Evolutionary conservation across 2,888 invertebrate genomes (phyloP).

Genomic region (Scaptomyza caliginosa): DNA sequence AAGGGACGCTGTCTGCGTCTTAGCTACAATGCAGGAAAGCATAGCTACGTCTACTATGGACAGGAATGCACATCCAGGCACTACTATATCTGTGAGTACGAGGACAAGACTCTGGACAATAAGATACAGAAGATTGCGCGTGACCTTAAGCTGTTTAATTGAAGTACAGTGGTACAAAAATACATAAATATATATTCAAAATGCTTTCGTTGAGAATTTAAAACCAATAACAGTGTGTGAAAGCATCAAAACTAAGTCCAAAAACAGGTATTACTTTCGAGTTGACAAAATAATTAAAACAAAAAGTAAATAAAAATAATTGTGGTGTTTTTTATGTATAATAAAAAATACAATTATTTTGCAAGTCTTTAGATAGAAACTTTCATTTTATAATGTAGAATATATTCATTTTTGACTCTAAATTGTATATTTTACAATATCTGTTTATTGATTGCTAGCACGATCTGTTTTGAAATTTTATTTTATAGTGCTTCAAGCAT

Average conservation of each 20-base stretch:
- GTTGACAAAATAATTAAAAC: too few relatives aligned
- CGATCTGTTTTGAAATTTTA: background rate
- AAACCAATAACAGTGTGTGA: background rate
- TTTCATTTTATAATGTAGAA: background rate
- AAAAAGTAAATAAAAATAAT: too few relatives aligned
- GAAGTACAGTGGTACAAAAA: background rate
- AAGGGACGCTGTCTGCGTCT: constrained; percentile 90
- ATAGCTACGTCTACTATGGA: constrained; percentile 88
- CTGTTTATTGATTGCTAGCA: background rate
- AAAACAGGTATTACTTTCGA: background rate
- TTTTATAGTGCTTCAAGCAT: background rate
- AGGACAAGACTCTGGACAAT: constrained; percentile 87
- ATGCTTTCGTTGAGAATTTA: background rate
- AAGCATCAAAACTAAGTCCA: background rate
- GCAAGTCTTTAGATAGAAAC: background rate
- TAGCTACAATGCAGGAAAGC: constrained; percentile 86
- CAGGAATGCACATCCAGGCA: constrained; percentile 89
- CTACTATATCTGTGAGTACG: constrained; percentile 89
- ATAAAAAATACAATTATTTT: background rate
- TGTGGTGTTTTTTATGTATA: too few relatives aligned
- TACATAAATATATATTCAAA: too few relatives aligned
- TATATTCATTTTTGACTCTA: background rate
- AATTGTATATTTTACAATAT: background rate
- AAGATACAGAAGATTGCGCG: constrained; percentile 86
- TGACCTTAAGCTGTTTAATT: constrained; percentile 74